Base-by-base conservation (phyloP, 1,140 invertebrate species). In the Cotesia vestalis region DNA sequence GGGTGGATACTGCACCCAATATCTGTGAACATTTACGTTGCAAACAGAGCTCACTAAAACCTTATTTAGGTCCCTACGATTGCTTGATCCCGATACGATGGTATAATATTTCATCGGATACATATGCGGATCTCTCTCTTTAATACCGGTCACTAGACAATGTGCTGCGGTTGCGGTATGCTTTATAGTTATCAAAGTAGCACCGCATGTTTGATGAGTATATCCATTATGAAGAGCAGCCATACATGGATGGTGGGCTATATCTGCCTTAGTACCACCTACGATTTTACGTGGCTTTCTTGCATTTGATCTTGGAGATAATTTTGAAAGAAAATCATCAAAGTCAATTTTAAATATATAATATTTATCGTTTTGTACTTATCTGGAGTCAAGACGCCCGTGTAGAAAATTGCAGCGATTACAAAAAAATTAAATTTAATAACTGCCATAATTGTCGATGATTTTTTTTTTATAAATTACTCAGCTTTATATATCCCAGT, bases 121-220 rank as follows among this genome's bases (percentile, higher is more conserved):
- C 9, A 36, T 9, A 20, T 20, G 51, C 4, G 57, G 57, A 60
- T 27, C 38, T 9, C 20, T 14, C n/a, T 34, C n/a, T 70, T 59
- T 40, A 70, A n/a, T n/a, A 36, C 55, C 66, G 14, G 0, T n/a
- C 4, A 52, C 36, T 12, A 70, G 2, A 62, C 68, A 70, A 51
- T 70, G 68, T 1, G 68, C 68, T 61, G 38, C 68, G 1, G 68
- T 70, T 17, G 61, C 4, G 2, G 51, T 40, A 17, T 70, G 57
- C 5, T 40, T 40, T 0, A 5, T 11, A 8, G 36, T 61, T 36
- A 70, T 70, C 11, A 70, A 11, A 34, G 12, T 11, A 61, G 34
- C 68, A 40, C 57, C 57, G 34, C 68, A 70, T 1, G 40, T 27
- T 14, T 60, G 57, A 20, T 59, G 9, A n/a, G 5, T 61, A 5